Percentiles rank a stretch among this genome's conserved stretches.
Evolutionary conservation across 2,888 invertebrate species (phyloP).

Genomic region (Malachius bipustulatus): DNA sequence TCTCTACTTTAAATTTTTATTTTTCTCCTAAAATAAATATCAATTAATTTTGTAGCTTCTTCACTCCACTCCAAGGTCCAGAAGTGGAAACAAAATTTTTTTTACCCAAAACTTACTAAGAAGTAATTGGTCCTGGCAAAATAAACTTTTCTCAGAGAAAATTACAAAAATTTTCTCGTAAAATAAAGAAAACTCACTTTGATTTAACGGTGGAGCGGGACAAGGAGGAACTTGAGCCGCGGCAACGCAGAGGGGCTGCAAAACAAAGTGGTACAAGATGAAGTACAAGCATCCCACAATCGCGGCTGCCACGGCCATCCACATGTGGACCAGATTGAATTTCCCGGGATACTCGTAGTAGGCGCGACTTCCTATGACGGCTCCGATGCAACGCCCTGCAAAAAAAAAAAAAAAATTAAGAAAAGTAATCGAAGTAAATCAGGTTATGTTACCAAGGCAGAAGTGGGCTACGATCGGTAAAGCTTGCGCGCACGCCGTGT

Average conservation of each 20-base stretch:
- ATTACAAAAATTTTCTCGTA: too few relatives aligned
- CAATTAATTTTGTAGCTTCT: too few relatives aligned
- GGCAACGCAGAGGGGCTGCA: slow-evolving; percentile 62
- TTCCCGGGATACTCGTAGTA: slow-evolving; percentile 36
- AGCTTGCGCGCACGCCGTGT: slow-evolving; percentile 67
- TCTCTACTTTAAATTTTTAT: too few relatives aligned
- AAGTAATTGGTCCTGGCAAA: too few relatives aligned
- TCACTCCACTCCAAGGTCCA: too few relatives aligned
- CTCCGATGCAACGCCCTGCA: slow-evolving; percentile 61
- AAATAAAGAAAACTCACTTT: slow-evolving; percentile 44
- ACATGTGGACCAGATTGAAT: slow-evolving; percentile 45
- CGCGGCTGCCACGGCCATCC: slow-evolving; percentile 54
- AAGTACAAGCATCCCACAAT: slow-evolving; percentile 57
- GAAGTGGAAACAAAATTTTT: too few relatives aligned
- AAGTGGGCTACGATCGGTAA: slow-evolving; percentile 69
- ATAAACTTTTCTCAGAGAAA: too few relatives aligned
- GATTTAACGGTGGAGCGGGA: slow-evolving; percentile 50
- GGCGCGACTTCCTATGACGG: slow-evolving; percentile 47
- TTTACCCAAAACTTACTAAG: too few relatives aligned
- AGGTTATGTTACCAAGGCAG: slow-evolving; percentile 46
- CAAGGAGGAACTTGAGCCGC: slow-evolving; percentile 48
- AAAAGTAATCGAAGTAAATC: background rate
- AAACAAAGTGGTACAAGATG: slow-evolving; percentile 56
- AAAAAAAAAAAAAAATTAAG: too few relatives aligned
- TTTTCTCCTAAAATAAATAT: too few relatives aligned